Evolutionary conservation across 1,140 invertebrate genomes (phyloP).

Genomic region (Ceratina calcarata): DNA sequence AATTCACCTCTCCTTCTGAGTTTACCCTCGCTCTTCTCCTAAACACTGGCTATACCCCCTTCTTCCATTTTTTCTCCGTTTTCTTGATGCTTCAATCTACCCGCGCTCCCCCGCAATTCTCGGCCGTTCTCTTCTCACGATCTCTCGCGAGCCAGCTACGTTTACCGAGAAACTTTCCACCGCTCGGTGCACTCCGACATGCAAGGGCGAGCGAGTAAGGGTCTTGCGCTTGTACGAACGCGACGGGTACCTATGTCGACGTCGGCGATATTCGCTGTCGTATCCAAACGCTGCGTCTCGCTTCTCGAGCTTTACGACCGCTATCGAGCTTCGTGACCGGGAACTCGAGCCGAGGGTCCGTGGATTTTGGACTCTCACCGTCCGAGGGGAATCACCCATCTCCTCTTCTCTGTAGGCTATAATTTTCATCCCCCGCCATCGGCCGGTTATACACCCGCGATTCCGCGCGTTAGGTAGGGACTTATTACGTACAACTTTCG

Average conservation of each 20-base stretch:
- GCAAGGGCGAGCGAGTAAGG: constrained; percentile 13
- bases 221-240: constrained; percentile 3
- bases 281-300: constrained; percentile 50
- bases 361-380: constrained; percentile 56
- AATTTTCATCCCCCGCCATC: constrained; percentile 25
- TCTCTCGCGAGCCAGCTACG: constrained; percentile 3
- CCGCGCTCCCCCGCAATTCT: neutral
- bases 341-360: constrained; percentile 49
- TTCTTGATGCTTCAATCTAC: neutral
- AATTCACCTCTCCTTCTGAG: too few species aligned
- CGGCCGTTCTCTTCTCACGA: constrained; percentile 40
- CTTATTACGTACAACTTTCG: constrained; percentile 40
- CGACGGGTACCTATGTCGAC: constrained; percentile 42
- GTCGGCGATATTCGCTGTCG: constrained; percentile 61
- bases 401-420: constrained; percentile 29
- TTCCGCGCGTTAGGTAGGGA: constrained; percentile 23
- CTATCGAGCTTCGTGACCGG: constrained; percentile 61
- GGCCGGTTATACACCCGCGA: constrained; percentile 8
- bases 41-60: neutral
- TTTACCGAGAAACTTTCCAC: constrained; percentile 57
- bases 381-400: constrained; percentile 39
- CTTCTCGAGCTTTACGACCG: constrained; percentile 54
- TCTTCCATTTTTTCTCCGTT: neutral
- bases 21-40: neutral
- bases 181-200: constrained; percentile 17